Conservation (phyloP, 2,797 vertebrate species). For the Cyprinodon diabolis region DNA sequence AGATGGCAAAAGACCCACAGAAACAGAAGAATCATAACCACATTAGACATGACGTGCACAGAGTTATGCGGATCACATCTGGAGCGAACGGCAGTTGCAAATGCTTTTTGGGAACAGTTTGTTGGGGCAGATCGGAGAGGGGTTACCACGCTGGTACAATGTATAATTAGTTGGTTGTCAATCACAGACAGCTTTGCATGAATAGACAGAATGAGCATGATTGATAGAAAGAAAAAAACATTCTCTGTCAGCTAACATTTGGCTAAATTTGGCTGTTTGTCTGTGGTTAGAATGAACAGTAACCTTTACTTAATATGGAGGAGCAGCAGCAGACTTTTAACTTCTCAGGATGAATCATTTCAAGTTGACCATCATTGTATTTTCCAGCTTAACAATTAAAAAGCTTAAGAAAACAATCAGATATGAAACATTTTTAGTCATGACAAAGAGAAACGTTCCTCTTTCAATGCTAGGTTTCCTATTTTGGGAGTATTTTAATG, state of each 20-base stretch:
- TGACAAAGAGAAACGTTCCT: background rate
- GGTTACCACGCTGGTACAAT: constrained; percentile 52
- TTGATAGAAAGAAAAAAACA: constrained; percentile 29
- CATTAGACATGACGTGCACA: constrained; percentile 12
- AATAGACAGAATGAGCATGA: constrained; percentile 32
- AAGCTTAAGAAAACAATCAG: background rate
- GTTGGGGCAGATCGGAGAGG: constrained; percentile 51
- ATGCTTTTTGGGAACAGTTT: constrained; percentile 43
- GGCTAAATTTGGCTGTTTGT: constrained; percentile 12
- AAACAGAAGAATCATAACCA: constrained; percentile 6
- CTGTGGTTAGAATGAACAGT: constrained; percentile 18
- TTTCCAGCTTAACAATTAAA: background rate
- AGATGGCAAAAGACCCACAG: constrained; percentile 5
- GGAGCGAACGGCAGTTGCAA: constrained; percentile 38
- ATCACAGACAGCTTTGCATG: constrained; percentile 42
- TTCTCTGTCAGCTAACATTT: constrained; percentile 30
- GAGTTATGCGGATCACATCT: constrained; percentile 42
- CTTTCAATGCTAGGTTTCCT: background rate
- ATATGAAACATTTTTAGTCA: background rate
- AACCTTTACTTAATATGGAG: constrained; percentile 16
- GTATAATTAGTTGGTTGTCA: constrained; percentile 60
- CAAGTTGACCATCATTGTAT: background rate
- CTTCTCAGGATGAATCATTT: background rate
- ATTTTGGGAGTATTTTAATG: background rate
- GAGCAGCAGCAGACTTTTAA: background rate